Conservation (phyloP, 30 jellyfish, hydroid and myxozoan genomes). For the Aurelia sp. region DNA sequence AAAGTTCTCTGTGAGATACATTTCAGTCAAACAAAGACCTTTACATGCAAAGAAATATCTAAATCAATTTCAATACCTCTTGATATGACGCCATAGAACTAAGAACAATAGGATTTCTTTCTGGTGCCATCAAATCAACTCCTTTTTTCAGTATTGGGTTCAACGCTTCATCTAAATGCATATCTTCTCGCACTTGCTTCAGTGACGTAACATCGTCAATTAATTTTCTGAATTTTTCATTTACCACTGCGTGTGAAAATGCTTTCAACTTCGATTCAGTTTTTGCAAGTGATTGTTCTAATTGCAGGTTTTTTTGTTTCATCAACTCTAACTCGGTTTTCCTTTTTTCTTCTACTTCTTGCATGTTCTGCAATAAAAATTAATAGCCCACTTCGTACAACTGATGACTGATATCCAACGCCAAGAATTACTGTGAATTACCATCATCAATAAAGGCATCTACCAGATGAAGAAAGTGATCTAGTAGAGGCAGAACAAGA, state of each 20-base stretch:
- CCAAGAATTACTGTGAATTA: too few species aligned
- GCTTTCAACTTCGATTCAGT: slow-evolving; percentile 7
- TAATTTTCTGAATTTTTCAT: slow-evolving; percentile 1
- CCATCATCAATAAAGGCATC: too few species aligned
- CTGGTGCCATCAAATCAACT: slow-evolving; percentile 19
- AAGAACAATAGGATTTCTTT: slow-evolving; percentile 5
- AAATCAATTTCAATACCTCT: slow-evolving; percentile 28
- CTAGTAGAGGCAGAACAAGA: too few species aligned
- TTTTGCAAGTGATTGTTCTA: slow-evolving; percentile 31
- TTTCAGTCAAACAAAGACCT: too few species aligned
- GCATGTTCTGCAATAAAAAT: not conserved
- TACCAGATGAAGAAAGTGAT: too few species aligned
- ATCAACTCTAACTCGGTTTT: slow-evolving; percentile 12
- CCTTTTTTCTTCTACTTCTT: slow-evolving; percentile 32
- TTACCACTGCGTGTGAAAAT: not conserved
- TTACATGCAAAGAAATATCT: too few species aligned
- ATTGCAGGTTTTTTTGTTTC: slow-evolving; percentile 22
- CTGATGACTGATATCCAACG: too few species aligned
- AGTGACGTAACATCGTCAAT: slow-evolving; percentile 19
- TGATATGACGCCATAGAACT: slow-evolving; percentile 16
- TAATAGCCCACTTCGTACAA: too few species aligned
- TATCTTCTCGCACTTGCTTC: slow-evolving; percentile 25
- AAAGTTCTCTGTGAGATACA: too few species aligned
- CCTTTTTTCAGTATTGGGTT: slow-evolving; percentile 37
- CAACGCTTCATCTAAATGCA: slow-evolving; percentile 27